Evolutionary conservation across 1,140 invertebrate species (phyloP), one percentile per base, ranked within the genome.

Genomic region (Wasmannia auropunctata): DNA sequence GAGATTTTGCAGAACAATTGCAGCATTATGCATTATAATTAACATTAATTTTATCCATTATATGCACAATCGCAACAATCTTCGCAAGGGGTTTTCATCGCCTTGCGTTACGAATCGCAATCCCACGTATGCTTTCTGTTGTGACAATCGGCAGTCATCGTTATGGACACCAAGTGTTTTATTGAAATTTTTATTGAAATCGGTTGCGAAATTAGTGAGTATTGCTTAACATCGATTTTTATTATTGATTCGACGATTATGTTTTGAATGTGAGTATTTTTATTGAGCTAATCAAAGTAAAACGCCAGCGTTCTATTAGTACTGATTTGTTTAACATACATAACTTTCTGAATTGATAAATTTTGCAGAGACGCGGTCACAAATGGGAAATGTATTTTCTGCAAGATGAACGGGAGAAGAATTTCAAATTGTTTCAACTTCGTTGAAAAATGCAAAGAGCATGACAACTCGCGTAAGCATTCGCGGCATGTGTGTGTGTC

Each of bases 111-210:
- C 40, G 14, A 49, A 79, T 25, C 75, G 16, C 43, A 19, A 63
- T 79, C 19, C 60, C 40, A 65, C 40, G 40, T 7, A 22, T n/a
- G n/a, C n/a, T 89, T 85, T 90, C 80, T 86, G 75, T 89, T 86
- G 87, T 84, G 63, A 85, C 65, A 84, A 70, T 60, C 75, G 79
- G 65, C 54, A 62, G 14, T 49, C 75, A 56, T 65, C 43, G 54
- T 86, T 85, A 62, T 25, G 67, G 56, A 56, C 51, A 81, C 51
- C 46, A 83, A 87, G 79, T 69, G n/a, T 34, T 19, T 46, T 40
- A 28, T 43, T 34, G 25, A 85, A 34, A 28, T 37, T 34, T 19
- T 46, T 40, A 28, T 43, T 34, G 25, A 85, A 34, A 28, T 37
- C 51, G 34, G 25, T 43, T 25, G 25, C 60, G 67, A 54, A 46